A percentile compares a stretch with the other conserved stretches of the same genome.
phyloP scores from a whole-genome alignment of 1,140 invertebrate species.

The Pseudomyrmex flavicornis region DNA sequence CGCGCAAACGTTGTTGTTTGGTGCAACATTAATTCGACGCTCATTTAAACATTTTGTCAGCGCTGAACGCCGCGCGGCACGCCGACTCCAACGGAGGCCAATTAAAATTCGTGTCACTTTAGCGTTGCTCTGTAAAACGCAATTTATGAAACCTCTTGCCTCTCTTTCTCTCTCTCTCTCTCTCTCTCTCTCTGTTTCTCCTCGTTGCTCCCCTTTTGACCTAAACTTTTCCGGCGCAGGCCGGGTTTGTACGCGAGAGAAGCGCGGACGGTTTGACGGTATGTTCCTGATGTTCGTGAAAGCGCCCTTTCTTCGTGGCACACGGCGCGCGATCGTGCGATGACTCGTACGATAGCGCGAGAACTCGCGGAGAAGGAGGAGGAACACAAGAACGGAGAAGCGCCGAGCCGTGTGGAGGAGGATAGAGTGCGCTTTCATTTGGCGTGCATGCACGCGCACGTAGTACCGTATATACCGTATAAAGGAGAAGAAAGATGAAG shows the following conservation, averaged over 20 bases:
- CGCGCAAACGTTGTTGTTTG: slow-evolving; percentile 22
- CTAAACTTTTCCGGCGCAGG: slow-evolving; percentile 34
- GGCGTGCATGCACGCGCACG: slow-evolving; percentile 65
- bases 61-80: not conserved
- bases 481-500: slow-evolving; percentile 27
- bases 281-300: slow-evolving; percentile 62
- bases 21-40: slow-evolving; percentile 38
- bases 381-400: slow-evolving; percentile 7
- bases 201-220: not conserved
- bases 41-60: slow-evolving; percentile 43
- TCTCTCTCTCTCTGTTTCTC: not conserved
- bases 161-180: not conserved
- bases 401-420: slow-evolving; percentile 37
- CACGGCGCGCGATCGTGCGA: slow-evolving; percentile 66
- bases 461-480: slow-evolving; percentile 42
- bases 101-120: slow-evolving; percentile 54
- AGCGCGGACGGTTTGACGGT: slow-evolving; percentile 57
- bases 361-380: slow-evolving; percentile 26
- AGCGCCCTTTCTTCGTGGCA: slow-evolving; percentile 68
- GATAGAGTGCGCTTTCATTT: slow-evolving; percentile 70
- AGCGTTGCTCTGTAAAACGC: slow-evolving; percentile 44
- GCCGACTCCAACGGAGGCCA: not conserved
- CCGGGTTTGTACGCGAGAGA: not conserved
- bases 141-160: not conserved
- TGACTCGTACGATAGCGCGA: slow-evolving; percentile 67